These are phyloP conservation scores for Phaethon lepturus DNA, from an alignment of 2,113 vertebrate species.

Conservation along the genomic window DNA sequence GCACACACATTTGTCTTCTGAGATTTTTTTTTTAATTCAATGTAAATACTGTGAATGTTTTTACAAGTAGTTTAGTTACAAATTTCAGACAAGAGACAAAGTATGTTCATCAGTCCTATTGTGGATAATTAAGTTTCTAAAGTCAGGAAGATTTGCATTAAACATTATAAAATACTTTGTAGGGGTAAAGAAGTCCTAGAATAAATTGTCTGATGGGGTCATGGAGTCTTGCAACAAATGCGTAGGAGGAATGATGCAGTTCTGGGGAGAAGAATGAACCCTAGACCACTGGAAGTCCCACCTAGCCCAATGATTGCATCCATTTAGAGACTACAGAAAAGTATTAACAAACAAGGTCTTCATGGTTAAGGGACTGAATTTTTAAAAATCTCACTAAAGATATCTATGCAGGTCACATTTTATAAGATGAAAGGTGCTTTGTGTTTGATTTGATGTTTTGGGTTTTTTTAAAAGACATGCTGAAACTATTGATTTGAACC, in stretches of 20 bases:
- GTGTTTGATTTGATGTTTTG: not conserved
- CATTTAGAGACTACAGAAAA: not conserved
- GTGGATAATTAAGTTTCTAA: not conserved
- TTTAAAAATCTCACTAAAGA: not conserved
- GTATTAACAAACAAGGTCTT: not conserved
- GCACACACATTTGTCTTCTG: not conserved
- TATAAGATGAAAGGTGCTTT: not conserved
- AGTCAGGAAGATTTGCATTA: not conserved
- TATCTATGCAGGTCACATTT: not conserved
- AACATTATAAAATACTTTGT: not conserved
- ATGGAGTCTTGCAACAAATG: not conserved
- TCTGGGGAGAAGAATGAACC: not conserved
- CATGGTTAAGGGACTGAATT: not conserved
- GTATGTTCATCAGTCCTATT: not conserved
- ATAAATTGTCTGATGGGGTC: not conserved
- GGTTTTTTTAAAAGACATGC: not conserved
- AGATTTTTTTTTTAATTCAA: not conserved
- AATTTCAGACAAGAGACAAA: not conserved
- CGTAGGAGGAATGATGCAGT: fast-evolving
- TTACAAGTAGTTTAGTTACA: not conserved
- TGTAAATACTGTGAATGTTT: not conserved
- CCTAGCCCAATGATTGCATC: not conserved
- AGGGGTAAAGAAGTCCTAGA: not conserved
- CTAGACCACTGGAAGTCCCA: not conserved
- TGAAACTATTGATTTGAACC: not conserved